phyloP scores from a whole-genome alignment of 2,888 invertebrate species.

The Epistrophe eligans region DNA sequence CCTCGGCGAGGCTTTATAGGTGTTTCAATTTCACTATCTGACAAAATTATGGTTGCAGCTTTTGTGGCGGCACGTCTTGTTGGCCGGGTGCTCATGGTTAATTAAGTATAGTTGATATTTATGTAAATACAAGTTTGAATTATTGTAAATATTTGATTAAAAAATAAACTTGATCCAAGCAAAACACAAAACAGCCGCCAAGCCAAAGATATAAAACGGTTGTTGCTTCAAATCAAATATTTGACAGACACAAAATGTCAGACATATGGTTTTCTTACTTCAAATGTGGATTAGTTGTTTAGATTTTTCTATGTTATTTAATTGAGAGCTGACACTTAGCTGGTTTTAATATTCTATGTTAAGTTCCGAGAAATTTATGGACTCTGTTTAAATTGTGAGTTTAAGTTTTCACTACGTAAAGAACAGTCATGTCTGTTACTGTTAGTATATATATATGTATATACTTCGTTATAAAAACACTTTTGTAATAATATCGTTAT shows the following conservation, averaged over 20 bases:
- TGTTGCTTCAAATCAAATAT: slow-evolving; percentile 1
- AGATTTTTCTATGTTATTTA: background rate
- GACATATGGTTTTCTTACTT: background rate
- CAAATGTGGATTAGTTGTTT: background rate
- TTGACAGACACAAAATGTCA: slow-evolving; percentile 1
- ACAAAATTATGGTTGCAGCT: slow-evolving; percentile 77
- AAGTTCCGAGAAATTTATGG: too few species aligned
- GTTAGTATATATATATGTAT: too few species aligned
- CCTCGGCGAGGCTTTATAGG: slow-evolving; percentile 38
- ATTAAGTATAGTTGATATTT: background rate
- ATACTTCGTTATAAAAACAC: too few species aligned
- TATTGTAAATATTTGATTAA: background rate
- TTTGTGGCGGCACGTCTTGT: slow-evolving; percentile 77
- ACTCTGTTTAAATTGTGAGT: too few species aligned
- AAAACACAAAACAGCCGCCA: slow-evolving; percentile 12
- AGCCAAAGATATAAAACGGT: background rate
- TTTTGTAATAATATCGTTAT: too few species aligned
- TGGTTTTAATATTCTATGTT: too few species aligned
- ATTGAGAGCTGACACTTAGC: background rate
- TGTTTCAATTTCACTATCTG: slow-evolving; percentile 79
- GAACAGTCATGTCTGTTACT: too few species aligned
- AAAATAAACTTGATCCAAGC: background rate
- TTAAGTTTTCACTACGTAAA: too few species aligned
- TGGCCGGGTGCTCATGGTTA: slow-evolving; percentile 54
- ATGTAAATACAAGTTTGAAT: background rate